These are phyloP conservation scores for Falco novaeseelandiae DNA, from an alignment of 2,797 vertebrate genomes.

Conservation along the genomic window DNA sequence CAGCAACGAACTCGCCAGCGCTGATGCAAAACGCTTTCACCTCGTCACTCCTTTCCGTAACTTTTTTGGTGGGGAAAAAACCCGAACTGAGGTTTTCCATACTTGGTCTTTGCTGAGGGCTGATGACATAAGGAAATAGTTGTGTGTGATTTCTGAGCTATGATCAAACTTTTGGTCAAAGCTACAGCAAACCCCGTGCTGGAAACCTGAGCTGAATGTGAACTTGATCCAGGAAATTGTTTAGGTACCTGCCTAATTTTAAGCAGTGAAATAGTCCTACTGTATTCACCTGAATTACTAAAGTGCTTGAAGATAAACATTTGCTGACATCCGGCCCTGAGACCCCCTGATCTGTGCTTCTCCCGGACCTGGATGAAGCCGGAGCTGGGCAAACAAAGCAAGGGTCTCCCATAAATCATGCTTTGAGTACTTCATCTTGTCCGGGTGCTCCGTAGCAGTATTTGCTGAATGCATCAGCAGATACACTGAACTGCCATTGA, in stretches of 20 bases:
- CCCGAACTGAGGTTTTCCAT: neutral
- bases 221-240: conserved; percentile 42
- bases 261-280: neutral
- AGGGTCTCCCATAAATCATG: neutral
- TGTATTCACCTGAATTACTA: conserved; percentile 16
- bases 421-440: rapidly evolving
- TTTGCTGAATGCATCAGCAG: neutral
- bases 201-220: conserved; percentile 9
- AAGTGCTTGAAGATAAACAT: conserved; percentile 18
- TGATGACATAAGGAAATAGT: conserved; percentile 45
- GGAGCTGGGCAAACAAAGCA: rapidly evolving
- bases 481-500: neutral
- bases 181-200: neutral
- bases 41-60: neutral
- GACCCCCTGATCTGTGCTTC: neutral
- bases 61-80: neutral
- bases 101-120: neutral
- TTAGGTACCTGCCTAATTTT: conserved; percentile 52
- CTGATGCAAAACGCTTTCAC: neutral
- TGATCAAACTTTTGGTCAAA: conserved; percentile 39
- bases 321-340: neutral
- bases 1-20: neutral
- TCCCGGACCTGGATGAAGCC: neutral
- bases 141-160: conserved; percentile 42
- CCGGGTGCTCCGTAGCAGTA: neutral